Conservation (phyloP, 2,113 vertebrate genomes). For the Pangasianodon gigas region DNA sequence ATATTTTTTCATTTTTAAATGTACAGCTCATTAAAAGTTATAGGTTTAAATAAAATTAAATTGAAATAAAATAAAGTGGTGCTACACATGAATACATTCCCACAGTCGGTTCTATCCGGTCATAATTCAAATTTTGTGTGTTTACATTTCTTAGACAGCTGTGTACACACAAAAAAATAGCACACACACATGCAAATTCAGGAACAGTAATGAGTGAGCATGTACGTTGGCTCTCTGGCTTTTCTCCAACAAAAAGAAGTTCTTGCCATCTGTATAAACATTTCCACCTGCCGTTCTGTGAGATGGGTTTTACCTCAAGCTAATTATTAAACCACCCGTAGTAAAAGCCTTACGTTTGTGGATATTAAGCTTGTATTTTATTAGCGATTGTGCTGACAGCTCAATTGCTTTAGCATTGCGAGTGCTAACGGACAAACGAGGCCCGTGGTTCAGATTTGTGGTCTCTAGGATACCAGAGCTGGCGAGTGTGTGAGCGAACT, state of each 20-base stretch:
- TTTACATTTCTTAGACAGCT: background rate
- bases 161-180: background rate
- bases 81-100: background rate
- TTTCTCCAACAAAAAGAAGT: background rate
- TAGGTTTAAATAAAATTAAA: background rate
- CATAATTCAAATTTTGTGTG: background rate
- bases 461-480: constrained; percentile 47
- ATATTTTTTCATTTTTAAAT: background rate
- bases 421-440: background rate
- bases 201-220: background rate
- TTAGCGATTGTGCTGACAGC: background rate
- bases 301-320: background rate
- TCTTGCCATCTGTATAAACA: constrained; percentile 10
- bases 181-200: background rate
- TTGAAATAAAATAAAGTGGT: background rate
- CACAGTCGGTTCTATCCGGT: background rate
- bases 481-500: constrained; percentile 36
- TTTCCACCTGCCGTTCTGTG: background rate
- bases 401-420: constrained; percentile 10
- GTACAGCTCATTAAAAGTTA: background rate
- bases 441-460: background rate
- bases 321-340: background rate
- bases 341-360: background rate
- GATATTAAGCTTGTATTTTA: constrained; percentile 21
- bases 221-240: background rate